Conservation (phyloP, 2,888 invertebrate genomes). For the Mimachlamys varia region DNA sequence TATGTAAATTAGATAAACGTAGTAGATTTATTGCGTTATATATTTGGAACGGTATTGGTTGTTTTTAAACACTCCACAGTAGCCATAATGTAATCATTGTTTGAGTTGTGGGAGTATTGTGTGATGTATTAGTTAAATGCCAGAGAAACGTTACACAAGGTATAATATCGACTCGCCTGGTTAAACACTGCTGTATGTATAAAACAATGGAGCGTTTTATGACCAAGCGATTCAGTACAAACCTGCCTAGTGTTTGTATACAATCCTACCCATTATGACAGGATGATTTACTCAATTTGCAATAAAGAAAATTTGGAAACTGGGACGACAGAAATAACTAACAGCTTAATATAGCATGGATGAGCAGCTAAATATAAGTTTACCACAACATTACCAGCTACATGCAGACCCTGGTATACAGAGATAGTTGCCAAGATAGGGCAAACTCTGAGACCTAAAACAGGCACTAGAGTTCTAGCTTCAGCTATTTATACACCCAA, state of each 20-base stretch:
- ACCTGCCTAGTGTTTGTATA: background rate
- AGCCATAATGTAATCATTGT: background rate
- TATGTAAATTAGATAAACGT: slow-evolving; percentile 13
- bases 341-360: slow-evolving; percentile 38
- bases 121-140: slow-evolving; percentile 23
- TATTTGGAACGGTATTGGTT: background rate
- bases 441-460: slow-evolving; percentile 2
- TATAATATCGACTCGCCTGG: slow-evolving; percentile 12
- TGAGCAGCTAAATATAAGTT: slow-evolving; percentile 14
- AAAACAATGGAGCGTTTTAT: background rate
- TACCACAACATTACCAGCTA: background rate
- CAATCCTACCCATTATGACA: slow-evolving; percentile 16
- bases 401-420: background rate
- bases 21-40: background rate
- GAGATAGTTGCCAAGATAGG: slow-evolving; percentile 15
- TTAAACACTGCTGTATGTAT: background rate
- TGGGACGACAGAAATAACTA: slow-evolving; percentile 44
- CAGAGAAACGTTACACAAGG: background rate
- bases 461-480: slow-evolving; percentile 20
- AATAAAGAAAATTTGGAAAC: slow-evolving; percentile 43
- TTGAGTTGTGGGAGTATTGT: background rate
- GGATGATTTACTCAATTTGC: slow-evolving; percentile 23
- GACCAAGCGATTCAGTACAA: background rate
- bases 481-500: slow-evolving; percentile 37
- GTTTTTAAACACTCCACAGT: background rate